Conservation (phyloP, 2,113 vertebrate species). For the Trichomycterus rosablanca region DNA sequence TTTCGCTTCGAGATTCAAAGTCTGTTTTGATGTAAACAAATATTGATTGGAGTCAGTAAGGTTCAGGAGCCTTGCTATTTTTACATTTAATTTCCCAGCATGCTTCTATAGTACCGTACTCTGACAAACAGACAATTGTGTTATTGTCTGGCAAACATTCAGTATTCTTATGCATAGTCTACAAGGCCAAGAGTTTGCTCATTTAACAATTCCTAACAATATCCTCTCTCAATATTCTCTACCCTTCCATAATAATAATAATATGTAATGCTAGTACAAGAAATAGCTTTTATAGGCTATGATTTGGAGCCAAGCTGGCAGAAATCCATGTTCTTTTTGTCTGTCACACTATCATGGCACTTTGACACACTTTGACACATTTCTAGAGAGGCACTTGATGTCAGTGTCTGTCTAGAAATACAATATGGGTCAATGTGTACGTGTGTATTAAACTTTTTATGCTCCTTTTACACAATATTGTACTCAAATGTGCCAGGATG, state of each 20-base stretch:
- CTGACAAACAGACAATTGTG: constrained; percentile 15
- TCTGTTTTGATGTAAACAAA: constrained; percentile 54
- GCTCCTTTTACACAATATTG: not conserved
- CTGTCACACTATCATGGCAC: constrained; percentile 28
- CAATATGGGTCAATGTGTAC: not conserved
- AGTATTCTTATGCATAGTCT: constrained; percentile 25
- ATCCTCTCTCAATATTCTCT: too few relatives aligned
- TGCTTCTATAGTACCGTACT: constrained; percentile 27
- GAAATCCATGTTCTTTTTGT: constrained; percentile 12
- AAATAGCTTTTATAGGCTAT: too few relatives aligned
- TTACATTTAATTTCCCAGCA: constrained; percentile 40
- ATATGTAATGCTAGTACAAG: too few relatives aligned
- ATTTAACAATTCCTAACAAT: too few relatives aligned
- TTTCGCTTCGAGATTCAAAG: constrained; percentile 36
- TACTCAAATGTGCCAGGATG: not conserved
- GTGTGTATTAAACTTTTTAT: not conserved
- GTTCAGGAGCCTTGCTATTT: constrained; percentile 44
- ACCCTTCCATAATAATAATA: too few relatives aligned
- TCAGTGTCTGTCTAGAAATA: not conserved
- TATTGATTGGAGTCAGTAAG: constrained; percentile 56
- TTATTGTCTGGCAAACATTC: constrained; percentile 31
- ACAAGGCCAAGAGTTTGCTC: too few relatives aligned
- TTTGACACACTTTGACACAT: constrained; percentile 16
- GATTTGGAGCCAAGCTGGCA: not conserved
- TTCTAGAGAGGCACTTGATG: constrained; percentile 21